Evolutionary conservation across 2,797 vertebrate genomes (phyloP), one percentile per base, ranked within the genome.

Genomic region (Nothura maculosa): DNA sequence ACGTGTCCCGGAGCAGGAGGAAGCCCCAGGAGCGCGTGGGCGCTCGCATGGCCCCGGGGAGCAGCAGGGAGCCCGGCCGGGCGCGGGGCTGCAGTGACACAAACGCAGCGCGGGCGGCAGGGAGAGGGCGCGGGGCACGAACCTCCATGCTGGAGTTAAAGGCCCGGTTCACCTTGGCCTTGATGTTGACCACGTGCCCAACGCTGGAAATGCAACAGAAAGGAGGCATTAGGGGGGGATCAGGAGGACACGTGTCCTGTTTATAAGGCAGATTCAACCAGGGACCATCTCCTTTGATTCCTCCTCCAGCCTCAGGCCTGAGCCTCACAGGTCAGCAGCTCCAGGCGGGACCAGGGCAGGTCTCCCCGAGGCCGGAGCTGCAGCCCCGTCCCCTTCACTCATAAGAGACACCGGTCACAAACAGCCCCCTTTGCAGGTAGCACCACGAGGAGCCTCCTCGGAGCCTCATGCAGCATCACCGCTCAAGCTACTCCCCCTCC

Each of bases 81-180:
- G 14, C 9, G 50, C 15, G 25, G 50, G 27, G 64, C 22, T 48
- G 64, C 50, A 16, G 25, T 4, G 25, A 27, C 25, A 15, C 19
- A 25, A n/a, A 16, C 7, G 34, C 43, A 34, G 64, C 22, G 20
- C 17, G 28, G 8, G 21, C 43, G 11, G 27, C 30, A 15, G 16
- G 24, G 30, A 48, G 25, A 21, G 9, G 25, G 36, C 50, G 47
- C 0, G 2, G 22, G 58, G 80, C 73, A 98, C 98, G 95, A 90
- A 99, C 99, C 99, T 99, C 99, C 99, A 99, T 99, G 95, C 99
- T 99, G 87, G 99, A 99, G 30, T 99, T 99, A 95, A 99, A 99
- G 80, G 99, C 99, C 97, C 99, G 98, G 97, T 99, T 99, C 97
- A 99, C 99, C 97, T 99, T 99, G 91, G 99, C 99, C 96, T 98